Conservation (phyloP, 2,888 invertebrate species). For the Mongoloraphidia duomilia region DNA sequence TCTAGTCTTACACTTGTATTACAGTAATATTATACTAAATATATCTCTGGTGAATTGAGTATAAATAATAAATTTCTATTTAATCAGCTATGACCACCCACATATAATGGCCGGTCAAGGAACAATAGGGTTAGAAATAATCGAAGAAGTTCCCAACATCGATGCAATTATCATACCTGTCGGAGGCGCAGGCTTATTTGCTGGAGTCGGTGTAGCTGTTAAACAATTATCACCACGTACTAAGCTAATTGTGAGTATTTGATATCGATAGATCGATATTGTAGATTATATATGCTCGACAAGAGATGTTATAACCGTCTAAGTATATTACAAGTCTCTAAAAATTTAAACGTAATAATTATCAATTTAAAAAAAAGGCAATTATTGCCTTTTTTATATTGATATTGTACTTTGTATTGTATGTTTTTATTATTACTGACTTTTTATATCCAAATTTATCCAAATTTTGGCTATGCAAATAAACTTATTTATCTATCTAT, state of each 20-base stretch:
- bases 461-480: no score
- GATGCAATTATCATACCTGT: slow-evolving; percentile 87
- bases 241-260: slow-evolving; percentile 62
- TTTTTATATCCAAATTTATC: no score
- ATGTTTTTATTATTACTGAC: no score
- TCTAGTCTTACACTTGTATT: no score
- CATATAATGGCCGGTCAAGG: slow-evolving; percentile 93
- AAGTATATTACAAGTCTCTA: not conserved
- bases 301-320: no score
- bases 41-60: no score
- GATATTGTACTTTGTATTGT: no score
- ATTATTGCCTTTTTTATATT: not conserved
- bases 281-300: no score
- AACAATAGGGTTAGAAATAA: slow-evolving; percentile 82
- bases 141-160: slow-evolving; percentile 75
- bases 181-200: slow-evolving; percentile 87
- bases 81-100: slow-evolving; percentile 77
- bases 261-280: no score
- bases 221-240: slow-evolving; percentile 74
- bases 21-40: no score
- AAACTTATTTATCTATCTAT: no score
- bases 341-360: not conserved
- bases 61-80: slow-evolving; percentile 4
- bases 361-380: not conserved
- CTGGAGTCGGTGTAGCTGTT: slow-evolving; percentile 78